Evolutionary conservation across 2,888 invertebrate species (phyloP), one percentile per base, ranked within the genome.

Genomic region (Dryobotodes eremita): DNA sequence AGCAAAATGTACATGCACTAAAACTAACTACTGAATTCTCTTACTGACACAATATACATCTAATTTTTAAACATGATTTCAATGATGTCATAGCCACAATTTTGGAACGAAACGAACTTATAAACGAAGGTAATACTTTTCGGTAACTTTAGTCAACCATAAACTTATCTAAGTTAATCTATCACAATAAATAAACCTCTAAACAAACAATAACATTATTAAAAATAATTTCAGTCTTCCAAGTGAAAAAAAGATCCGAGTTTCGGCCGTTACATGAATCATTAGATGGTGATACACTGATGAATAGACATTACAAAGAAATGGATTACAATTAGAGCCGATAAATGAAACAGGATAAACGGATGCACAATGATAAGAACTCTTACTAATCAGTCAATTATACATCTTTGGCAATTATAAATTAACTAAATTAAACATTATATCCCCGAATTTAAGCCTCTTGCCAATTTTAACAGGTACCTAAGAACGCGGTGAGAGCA

Each of bases 161-260:
- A 90, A 91, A 92, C 90, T 92, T 92, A 94, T 90, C 91, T 94
- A 93, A 90, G 76, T 87, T 91, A 93, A 91, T 91, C 92, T 95
- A 96, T 96, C 95, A 96, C 95, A 96, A 95, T 94, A 95, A 96
- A 96, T 96, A 96, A 96, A 97, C 80, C 91, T 95, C 92, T 95
- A 91, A 91, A 85, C 92, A 94, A 96, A 95, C 94, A 92, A 89
- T 95, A 96, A 96, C 96, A 96, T 94, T 92, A 93, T 90, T 89
- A 91, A 94, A 95, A 94, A 95, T 90, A 93, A 94, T 91, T 91
- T 96, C 97, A 97, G 97, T 96, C 97, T 97, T 96, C 89, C 84
- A 89, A 93, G 90, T 92, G 88, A 79, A 83, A 87, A n/a, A 86
- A 93, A 93, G 93, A 91, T 91, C 92, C 91, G 90, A 89, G 85